These are phyloP conservation scores for Orestias chungarensis DNA, from an alignment of 2,797 vertebrate genomes.

Conservation along the genomic window DNA sequence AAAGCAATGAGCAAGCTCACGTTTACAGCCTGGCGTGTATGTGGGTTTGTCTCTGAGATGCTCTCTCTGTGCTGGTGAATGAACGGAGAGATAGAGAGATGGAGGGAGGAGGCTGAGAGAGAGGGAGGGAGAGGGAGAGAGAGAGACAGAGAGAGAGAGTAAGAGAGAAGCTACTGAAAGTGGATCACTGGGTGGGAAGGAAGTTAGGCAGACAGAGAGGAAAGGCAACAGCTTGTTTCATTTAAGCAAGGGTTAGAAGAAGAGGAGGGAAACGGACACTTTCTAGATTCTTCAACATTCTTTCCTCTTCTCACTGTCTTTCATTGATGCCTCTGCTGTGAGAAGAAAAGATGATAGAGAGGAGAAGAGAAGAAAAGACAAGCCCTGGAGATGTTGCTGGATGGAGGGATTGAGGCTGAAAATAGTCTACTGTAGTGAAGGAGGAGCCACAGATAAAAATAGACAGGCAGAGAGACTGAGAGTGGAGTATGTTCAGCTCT, in stretches of 20 bases:
- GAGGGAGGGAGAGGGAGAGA: background rate
- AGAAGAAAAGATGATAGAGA: conserved; percentile 7
- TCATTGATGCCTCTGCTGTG: background rate
- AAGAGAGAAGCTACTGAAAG: conserved; percentile 29
- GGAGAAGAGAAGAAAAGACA: conserved; percentile 7
- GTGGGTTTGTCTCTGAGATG: conserved; percentile 23
- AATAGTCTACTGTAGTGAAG: conserved; percentile 59
- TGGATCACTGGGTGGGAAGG: conserved; percentile 61
- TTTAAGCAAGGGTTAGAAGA: conserved; percentile 7
- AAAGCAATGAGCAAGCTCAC: conserved; percentile 51
- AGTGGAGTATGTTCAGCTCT: conserved; percentile 54
- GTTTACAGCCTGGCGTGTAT: conserved; percentile 40
- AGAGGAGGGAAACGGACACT: background rate
- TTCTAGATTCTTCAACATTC: background rate
- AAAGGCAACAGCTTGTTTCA: conserved; percentile 48
- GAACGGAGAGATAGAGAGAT: conserved; percentile 35
- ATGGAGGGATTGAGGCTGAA: conserved; percentile 53
- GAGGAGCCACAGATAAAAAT: conserved; percentile 68
- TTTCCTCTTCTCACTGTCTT: background rate
- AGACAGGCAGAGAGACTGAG: conserved; percentile 43
- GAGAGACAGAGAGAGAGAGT: conserved; percentile 2
- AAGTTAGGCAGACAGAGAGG: conserved; percentile 41
- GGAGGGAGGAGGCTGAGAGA: conserved; percentile 12
- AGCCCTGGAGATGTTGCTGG: conserved; percentile 44
- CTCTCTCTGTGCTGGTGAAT: conserved; percentile 62